These are phyloP conservation scores for Hecatera dysodea DNA, from an alignment of 2,888 invertebrate species.

Conservation along the genomic window DNA sequence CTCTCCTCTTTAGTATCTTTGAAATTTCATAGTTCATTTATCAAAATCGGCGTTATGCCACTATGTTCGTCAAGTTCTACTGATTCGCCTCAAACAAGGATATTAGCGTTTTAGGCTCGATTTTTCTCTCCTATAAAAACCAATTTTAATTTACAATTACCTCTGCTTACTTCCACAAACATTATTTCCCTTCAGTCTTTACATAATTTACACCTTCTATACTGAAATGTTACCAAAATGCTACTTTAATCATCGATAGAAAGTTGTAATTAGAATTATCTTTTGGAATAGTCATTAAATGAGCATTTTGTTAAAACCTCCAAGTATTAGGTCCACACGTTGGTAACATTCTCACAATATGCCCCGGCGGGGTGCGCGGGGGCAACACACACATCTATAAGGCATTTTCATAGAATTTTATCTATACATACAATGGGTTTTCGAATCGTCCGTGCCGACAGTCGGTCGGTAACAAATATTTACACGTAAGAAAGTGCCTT, in stretches of 20 bases:
- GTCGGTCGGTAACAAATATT: constrained; percentile 64
- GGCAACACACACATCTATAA: constrained; percentile 77
- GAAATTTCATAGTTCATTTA: background rate
- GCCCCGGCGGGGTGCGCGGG: constrained; percentile 57
- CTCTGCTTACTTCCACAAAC: constrained; percentile 70
- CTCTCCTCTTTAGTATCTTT: too few relatives aligned
- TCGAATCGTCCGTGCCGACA: constrained; percentile 60
- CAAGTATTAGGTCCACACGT: constrained; percentile 64
- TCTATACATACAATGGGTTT: constrained; percentile 69
- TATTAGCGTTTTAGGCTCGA: constrained; percentile 68
- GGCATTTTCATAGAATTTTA: constrained; percentile 79
- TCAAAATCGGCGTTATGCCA: constrained; percentile 2
- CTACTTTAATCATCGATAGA: constrained; percentile 20
- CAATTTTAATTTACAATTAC: constrained; percentile 70
- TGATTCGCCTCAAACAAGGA: constrained; percentile 53
- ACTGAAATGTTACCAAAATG: constrained; percentile 56
- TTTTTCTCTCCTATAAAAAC: constrained; percentile 72
- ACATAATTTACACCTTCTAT: constrained; percentile 68
- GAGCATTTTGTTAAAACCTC: constrained; percentile 54
- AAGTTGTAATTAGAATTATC: constrained; percentile 28
- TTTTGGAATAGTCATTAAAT: constrained; percentile 34
- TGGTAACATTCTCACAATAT: constrained; percentile 72
- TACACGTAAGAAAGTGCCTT: constrained; percentile 69
- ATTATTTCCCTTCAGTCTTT: constrained; percentile 81
- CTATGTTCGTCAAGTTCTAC: constrained; percentile 28